A percentile compares a stretch with the other conserved stretches of the same genome.
Evolutionary conservation across 2,888 invertebrate genomes (phyloP).

Genomic region (Epistrophe grossulariae): DNA sequence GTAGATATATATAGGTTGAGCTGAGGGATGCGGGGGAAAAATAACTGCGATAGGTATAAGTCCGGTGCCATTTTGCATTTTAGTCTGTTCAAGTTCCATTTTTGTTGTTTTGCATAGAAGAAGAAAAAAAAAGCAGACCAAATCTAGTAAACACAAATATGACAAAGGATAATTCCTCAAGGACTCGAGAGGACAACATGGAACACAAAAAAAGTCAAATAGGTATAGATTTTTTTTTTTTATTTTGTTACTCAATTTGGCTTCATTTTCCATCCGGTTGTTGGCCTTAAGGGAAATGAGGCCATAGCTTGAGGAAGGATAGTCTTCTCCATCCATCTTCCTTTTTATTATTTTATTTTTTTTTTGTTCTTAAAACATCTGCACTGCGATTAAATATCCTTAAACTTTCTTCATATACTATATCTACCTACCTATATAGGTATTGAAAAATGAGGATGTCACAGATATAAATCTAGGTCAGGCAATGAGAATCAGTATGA

Average conservation of each 20-base stretch:
- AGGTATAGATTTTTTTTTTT: neutral
- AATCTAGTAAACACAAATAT: constrained; percentile 18
- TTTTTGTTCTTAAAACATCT: constrained; percentile 43
- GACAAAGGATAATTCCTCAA: constrained; percentile 24
- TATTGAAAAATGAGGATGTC: constrained; percentile 6
- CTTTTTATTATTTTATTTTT: neutral
- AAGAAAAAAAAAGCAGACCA: neutral
- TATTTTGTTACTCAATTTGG: neutral
- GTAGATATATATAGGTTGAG: constrained; percentile 19
- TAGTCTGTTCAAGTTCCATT: constrained; percentile 35
- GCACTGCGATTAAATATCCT: constrained; percentile 66
- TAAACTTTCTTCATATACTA: constrained; percentile 38
- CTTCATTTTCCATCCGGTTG: constrained; percentile 14
- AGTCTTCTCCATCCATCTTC: neutral
- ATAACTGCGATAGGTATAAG: neutral
- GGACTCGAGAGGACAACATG: constrained; percentile 7
- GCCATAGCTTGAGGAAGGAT: constrained; percentile 2
- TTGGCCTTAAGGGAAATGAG: constrained; percentile 7
- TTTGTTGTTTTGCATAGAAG: constrained; percentile 15
- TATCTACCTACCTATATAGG: no score
- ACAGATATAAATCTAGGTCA: constrained; percentile 5
- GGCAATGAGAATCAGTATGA: neutral
- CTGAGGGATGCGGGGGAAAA: neutral
- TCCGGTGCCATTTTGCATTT: constrained; percentile 49
- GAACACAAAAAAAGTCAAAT: constrained; percentile 3